A percentile compares a stretch with the other conserved stretches of the same genome.
Conservation (phyloP, 1,140 invertebrate species). For the Pteromalus puparum region DNA sequence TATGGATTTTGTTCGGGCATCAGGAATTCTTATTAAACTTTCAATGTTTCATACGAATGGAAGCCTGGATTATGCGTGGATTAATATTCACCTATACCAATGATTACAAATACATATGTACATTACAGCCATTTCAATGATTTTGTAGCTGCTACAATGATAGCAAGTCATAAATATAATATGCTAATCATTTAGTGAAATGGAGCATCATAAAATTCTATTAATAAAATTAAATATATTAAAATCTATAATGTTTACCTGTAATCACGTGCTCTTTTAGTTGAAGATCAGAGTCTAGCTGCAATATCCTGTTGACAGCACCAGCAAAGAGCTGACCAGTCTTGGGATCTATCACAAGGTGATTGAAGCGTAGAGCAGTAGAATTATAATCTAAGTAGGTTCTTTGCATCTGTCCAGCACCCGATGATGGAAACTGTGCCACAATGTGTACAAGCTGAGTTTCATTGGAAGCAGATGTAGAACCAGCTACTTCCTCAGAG, state of each 20-base stretch:
- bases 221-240: neutral
- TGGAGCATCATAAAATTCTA: neutral
- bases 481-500: conserved; percentile 37
- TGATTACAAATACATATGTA: too few relatives aligned
- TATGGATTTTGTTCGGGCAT: neutral
- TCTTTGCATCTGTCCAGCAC: conserved; percentile 53
- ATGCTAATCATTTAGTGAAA: neutral
- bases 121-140: neutral
- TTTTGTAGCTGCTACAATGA: neutral
- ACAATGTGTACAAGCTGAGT: conserved; percentile 61
- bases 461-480: conserved; percentile 53
- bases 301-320: conserved; percentile 89
- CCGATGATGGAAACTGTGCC: conserved; percentile 62
- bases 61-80: too few relatives aligned
- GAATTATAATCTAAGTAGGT: conserved; percentile 67
- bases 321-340: conserved; percentile 84
- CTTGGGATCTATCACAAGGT: conserved; percentile 79
- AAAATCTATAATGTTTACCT: conserved; percentile 64
- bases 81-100: too few relatives aligned
- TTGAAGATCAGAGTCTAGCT: conserved; percentile 84
- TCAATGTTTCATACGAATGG: neutral
- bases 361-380: conserved; percentile 74
- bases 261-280: conserved; percentile 81
- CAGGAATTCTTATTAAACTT: conserved; percentile 3
- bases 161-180: neutral